Percentiles rank a stretch among this genome's conserved stretches.
These are phyloP conservation scores for Metridium senile DNA, from an alignment of 92 coral and sea anemone species.

Conservation along the genomic window DNA sequence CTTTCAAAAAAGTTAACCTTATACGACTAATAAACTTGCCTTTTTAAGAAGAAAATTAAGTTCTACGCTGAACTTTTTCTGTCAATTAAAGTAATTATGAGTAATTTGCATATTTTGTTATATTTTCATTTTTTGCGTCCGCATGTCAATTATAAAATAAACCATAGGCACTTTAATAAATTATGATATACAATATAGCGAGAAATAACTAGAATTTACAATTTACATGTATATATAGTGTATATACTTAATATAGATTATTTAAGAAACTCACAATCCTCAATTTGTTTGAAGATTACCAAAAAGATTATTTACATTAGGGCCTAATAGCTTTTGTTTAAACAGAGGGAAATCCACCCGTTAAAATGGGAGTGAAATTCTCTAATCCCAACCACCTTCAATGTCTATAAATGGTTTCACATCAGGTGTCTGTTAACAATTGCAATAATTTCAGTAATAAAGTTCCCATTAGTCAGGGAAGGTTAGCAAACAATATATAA, in stretches of 20 bases:
- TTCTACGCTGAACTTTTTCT: not conserved
- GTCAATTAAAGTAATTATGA: not conserved
- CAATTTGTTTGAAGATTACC: not conserved
- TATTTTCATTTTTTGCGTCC: not conserved
- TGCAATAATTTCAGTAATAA: not conserved
- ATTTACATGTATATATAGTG: too few species aligned
- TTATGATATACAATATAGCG: not conserved
- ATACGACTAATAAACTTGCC: not conserved
- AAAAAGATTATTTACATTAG: not conserved
- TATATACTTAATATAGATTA: not conserved
- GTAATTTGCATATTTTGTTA: not conserved
- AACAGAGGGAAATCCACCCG: not conserved
- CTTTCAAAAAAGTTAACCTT: not conserved
- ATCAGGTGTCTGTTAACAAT: not conserved
- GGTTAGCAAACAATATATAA: not conserved
- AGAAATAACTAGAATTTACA: not conserved
- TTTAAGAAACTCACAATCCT: too few species aligned
- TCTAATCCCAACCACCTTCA: not conserved
- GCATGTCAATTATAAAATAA: not conserved
- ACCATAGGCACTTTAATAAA: not conserved
- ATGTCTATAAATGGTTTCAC: not conserved
- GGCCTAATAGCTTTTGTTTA: not conserved
- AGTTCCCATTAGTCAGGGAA: not conserved
- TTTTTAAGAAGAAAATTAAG: too few species aligned
- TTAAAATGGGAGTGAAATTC: not conserved